Conservation (phyloP, 2,797 vertebrate genomes). For the Trachurus trachurus region DNA sequence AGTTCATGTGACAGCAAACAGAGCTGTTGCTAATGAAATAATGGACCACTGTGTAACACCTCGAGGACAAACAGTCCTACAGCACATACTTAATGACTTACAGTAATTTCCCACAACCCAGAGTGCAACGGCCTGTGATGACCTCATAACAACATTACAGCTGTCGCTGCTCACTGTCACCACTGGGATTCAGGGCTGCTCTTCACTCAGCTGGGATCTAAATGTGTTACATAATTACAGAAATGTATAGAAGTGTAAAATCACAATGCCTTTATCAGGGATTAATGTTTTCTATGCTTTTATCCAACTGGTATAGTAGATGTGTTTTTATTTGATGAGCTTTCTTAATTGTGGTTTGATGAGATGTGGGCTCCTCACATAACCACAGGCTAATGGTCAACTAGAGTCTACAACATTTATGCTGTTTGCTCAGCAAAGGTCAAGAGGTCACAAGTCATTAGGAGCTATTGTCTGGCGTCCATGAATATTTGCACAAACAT, state of each 20-base stretch:
- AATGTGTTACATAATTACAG: constrained; percentile 40
- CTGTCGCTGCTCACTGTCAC: constrained; percentile 39
- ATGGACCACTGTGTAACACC: constrained; percentile 9
- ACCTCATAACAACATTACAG: constrained; percentile 45
- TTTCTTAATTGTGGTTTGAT: background rate
- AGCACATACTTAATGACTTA: constrained; percentile 44
- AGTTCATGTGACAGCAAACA: background rate
- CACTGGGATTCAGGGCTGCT: constrained; percentile 30
- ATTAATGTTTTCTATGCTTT: background rate
- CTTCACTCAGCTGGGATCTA: constrained; percentile 27
- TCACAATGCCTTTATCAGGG: background rate
- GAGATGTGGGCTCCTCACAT: too few species aligned
- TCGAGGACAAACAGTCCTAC: constrained; percentile 25
- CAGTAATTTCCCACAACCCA: constrained; percentile 47
- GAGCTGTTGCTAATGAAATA: constrained; percentile 1
- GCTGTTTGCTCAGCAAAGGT: too few species aligned
- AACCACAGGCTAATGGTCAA: too few species aligned
- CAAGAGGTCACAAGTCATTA: too few species aligned
- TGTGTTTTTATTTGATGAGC: background rate
- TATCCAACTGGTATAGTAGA: background rate
- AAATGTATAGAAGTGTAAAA: constrained; percentile 23
- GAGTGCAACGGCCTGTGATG: constrained; percentile 50
- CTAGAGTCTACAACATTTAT: too few species aligned
- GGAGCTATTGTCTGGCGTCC: too few species aligned
- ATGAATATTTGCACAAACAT: too few species aligned